Evolutionary conservation across 2,888 invertebrate genomes (phyloP).

Genomic region (Sinodicranocentrus sp.): DNA sequence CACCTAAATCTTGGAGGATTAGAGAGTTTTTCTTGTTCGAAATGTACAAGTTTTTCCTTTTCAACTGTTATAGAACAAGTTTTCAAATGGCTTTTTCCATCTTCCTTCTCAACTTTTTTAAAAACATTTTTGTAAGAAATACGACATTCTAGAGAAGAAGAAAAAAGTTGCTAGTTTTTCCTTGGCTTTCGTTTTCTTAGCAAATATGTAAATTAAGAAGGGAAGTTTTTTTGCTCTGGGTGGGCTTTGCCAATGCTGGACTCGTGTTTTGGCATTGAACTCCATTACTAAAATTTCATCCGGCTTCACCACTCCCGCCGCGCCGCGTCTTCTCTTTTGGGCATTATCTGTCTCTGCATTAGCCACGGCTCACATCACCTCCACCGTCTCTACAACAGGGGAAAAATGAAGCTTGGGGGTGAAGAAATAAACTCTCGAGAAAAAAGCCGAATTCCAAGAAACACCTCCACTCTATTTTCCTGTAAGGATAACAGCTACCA

Average conservation of each 20-base stretch:
- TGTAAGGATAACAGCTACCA: not conserved
- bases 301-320: no score
- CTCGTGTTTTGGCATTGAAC: slow-evolving; percentile 40
- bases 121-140: slow-evolving; percentile 8
- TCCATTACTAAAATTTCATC: not conserved
- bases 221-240: not conserved
- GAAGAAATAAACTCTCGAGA: not conserved
- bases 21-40: not conserved
- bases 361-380: slow-evolving; percentile 8
- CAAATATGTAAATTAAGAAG: slow-evolving; percentile 58
- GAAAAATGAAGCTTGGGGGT: not conserved
- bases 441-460: no score
- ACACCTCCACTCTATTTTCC: not conserved
- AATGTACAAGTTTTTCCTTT: slow-evolving; percentile 39
- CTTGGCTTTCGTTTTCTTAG: slow-evolving; percentile 2
- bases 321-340: slow-evolving; percentile 15
- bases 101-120: slow-evolving; percentile 50
- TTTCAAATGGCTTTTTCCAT: slow-evolving; percentile 58
- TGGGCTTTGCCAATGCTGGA: not conserved
- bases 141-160: slow-evolving; percentile 19
- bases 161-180: slow-evolving; percentile 31
- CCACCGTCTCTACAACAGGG: not conserved
- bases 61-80: slow-evolving; percentile 46
- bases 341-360: slow-evolving; percentile 9
- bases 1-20: slow-evolving; percentile 67